Base-by-base conservation (phyloP, 2,113 vertebrate species). In the Hylia prasina region DNA sequence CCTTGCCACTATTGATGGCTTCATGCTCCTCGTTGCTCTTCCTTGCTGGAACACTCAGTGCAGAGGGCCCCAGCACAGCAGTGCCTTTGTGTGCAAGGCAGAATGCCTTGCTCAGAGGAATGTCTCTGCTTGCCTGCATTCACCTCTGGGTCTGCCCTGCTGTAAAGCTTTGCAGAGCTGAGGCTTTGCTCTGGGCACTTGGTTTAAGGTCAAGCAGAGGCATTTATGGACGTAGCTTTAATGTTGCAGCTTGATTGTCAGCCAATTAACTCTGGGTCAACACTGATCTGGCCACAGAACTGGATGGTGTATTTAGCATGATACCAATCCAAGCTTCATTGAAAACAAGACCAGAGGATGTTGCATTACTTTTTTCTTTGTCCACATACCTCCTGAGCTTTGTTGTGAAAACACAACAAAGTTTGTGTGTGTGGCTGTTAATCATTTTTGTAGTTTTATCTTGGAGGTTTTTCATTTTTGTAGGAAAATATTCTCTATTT, bases 61-160 rank as follows among this genome's bases (percentile, higher is more conserved):
- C 37, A 16, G 37, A 82, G 73, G 42, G 40, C 45, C 81, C 58
- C 63, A 40, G 0, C 48, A 93, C 93, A 96, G 92, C 90, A 57
- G 60, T 7, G 90, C 60, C 96, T 97, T 94, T 96, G 93, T 97
- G 82, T 66, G 79, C 44, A 5, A 28, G 54, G 69, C 85, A 88
- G 56, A 94, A 88, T 45, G 90, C 79, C 68, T 56, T n/a, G 47
- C 89, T 93, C 9, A 7, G 44, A 90, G 82, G 6, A 93, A 71
- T 65, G 58, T 3, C 51, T 66, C 51, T 70, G 82, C 80, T 77
- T 70, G 68, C 61, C 86, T 24, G 48, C 82, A 27, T 47, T 92
- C 82, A 70, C 88, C 90, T 81, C 92, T 69, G 81, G 73, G 18
- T 64, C 66, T 95, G 83, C 33, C 84, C 80, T 80, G 78, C 66